These are phyloP conservation scores for Drosophila pachea DNA, from an alignment of 1,140 invertebrate species.

Conservation along the genomic window DNA sequence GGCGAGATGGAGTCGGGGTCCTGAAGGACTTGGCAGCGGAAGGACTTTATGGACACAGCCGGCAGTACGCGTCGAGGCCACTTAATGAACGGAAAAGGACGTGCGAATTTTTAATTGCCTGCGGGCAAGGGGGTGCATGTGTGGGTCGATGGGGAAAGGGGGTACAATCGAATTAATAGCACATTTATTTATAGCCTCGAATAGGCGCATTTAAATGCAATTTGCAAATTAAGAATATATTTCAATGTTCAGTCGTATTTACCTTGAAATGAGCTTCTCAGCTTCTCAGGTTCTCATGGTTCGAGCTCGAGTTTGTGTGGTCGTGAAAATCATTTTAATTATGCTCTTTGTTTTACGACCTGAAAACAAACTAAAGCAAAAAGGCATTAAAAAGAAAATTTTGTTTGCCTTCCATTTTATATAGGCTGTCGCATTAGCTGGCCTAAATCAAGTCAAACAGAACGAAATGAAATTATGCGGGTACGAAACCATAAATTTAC, in stretches of 20 bases:
- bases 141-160: not conserved
- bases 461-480: conserved; percentile 72
- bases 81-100: conserved; percentile 45
- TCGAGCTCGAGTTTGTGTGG: conserved; percentile 3
- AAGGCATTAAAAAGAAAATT: conserved; percentile 12
- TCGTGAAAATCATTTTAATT: conserved; percentile 34
- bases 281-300: not conserved
- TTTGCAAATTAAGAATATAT: not conserved
- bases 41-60: not conserved
- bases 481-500: conserved; percentile 70
- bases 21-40: not conserved
- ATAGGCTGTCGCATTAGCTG: conserved; percentile 17
- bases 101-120: conserved; percentile 35
- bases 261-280: not conserved
- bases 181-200: conserved; percentile 35
- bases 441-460: conserved; percentile 29
- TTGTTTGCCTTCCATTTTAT: conserved; percentile 8
- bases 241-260: not conserved
- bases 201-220: conserved; percentile 32
- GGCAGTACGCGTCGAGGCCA: not conserved
- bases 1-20: not conserved
- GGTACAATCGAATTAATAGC: conserved; percentile 37
- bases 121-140: conserved; percentile 12
- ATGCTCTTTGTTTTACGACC: conserved; percentile 36
- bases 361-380: conserved; percentile 36